Evolutionary conservation across 1,140 invertebrate species (phyloP).

Genomic region (Dendrolimus punctatus): DNA sequence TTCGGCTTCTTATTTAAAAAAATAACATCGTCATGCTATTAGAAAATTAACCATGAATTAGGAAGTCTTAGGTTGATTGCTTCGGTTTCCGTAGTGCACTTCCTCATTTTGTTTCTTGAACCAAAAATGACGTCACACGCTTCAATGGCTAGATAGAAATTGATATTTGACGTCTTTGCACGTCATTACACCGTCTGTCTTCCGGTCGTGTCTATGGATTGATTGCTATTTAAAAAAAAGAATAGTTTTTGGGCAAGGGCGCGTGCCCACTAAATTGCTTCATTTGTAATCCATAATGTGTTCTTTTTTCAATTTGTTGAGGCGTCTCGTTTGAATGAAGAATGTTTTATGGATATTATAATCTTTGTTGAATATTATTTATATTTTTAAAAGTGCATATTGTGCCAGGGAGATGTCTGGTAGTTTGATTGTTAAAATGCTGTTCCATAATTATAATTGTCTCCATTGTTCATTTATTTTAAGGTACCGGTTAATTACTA

Average conservation of each 20-base stretch:
- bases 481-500: too few relatives aligned
- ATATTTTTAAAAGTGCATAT: neutral
- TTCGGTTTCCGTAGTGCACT: slow-evolving; percentile 60
- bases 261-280: slow-evolving; percentile 63
- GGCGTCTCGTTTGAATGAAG: slow-evolving; percentile 1
- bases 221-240: too few relatives aligned
- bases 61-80: slow-evolving; percentile 56
- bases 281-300: slow-evolving; percentile 58
- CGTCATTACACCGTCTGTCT: slow-evolving; percentile 63
- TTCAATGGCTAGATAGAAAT: slow-evolving; percentile 53
- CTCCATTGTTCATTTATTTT: too few relatives aligned
- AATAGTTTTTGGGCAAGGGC: slow-evolving; percentile 36
- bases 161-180: slow-evolving; percentile 64
- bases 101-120: slow-evolving; percentile 37
- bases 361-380: neutral
- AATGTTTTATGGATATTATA: slow-evolving; percentile 1
- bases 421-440: too few relatives aligned
- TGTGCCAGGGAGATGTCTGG: too few relatives aligned
- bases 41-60: slow-evolving; percentile 20
- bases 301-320: slow-evolving; percentile 21
- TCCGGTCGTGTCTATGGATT: slow-evolving; percentile 29
- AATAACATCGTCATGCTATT: neutral
- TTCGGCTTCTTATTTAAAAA: too few relatives aligned
- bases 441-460: too few relatives aligned
- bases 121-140: slow-evolving; percentile 45